Base-by-base conservation (phyloP, 1,140 invertebrate genomes). In the Octopus sinensis region DNA sequence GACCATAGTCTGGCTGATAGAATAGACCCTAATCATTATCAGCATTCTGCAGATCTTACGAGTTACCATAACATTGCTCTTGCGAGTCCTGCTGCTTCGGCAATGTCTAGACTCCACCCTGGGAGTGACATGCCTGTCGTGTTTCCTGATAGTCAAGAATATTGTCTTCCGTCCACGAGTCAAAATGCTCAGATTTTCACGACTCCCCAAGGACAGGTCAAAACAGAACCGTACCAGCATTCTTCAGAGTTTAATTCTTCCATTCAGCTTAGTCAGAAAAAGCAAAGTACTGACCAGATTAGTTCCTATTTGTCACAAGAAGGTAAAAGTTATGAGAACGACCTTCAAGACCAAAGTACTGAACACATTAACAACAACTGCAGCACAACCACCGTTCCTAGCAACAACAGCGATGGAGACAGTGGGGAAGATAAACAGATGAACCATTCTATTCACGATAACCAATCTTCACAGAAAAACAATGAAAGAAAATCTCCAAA, bases 121-220 rank as follows among this genome's bases (percentile, higher is more conserved):
- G n/a, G n/a, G 12, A 77, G 43, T 51, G 76, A 77, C 13, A 77
- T 77, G 76, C 76, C 76, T 30, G 76, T 77, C 0, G 52, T 53
- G 17, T 77, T 77, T 53, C 76, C 76, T 52, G 76, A 77, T 77
- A 77, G 76, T 43, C 76, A 77, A 43, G 76, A 77, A 43, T 77
- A 77, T 51, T 77, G 76, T 77, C 30, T 77, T 77, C 76, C 76
- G 52, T 77, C 76, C 76, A 77, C 76, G 17, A 77, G 76, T 77
- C 76, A 77, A 5, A 51, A 13, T 6, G 23, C 76, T 6, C 30
- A 53, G 30, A 9, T 77, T 30, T 77, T 52, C 51, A 5, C 76
- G 5, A 7, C 17, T 52, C 5, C 13, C 76, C 52, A 51, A 17
- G 76, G 76, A 77, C 76, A 77, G 4, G 76, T 77, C 4, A 77